Conservation (phyloP, 2,888 invertebrate genomes). For the Agrilus biguttatus region DNA sequence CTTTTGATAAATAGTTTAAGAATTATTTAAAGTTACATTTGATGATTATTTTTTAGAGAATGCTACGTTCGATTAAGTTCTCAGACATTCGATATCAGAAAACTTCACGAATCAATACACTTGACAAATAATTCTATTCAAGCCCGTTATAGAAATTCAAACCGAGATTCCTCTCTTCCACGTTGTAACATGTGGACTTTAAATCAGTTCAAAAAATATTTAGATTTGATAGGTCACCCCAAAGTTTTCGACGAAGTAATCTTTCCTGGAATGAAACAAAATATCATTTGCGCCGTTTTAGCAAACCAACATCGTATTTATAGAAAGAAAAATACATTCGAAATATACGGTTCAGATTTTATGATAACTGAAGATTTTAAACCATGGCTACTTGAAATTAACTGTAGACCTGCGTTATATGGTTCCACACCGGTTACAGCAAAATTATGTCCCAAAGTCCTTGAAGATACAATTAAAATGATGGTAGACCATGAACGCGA, state of each 20-base stretch:
- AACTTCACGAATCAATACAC: slow-evolving; percentile 75
- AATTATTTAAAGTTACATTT: no score
- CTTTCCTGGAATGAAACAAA: slow-evolving; percentile 74
- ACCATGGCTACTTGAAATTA: slow-evolving; percentile 88
- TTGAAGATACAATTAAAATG: slow-evolving; percentile 74
- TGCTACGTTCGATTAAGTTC: slow-evolving; percentile 80
- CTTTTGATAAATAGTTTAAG: no score
- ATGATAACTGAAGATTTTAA: slow-evolving; percentile 71
- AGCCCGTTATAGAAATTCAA: slow-evolving; percentile 47
- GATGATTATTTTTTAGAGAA: slow-evolving; percentile 31
- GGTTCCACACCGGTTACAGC: slow-evolving; percentile 73
- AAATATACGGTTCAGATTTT: slow-evolving; percentile 86
- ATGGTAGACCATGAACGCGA: slow-evolving; percentile 35
- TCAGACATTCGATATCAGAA: slow-evolving; percentile 60
- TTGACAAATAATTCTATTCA: slow-evolving; percentile 81
- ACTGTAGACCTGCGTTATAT: slow-evolving; percentile 73
- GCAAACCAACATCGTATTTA: slow-evolving; percentile 62
- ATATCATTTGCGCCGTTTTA: slow-evolving; percentile 65
- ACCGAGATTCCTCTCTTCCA: slow-evolving; percentile 50
- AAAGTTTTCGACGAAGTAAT: slow-evolving; percentile 59
- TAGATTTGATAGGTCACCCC: slow-evolving; percentile 39
- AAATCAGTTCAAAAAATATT: slow-evolving; percentile 46
- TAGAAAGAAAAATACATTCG: slow-evolving; percentile 61
- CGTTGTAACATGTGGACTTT: slow-evolving; percentile 75
- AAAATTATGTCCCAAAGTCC: slow-evolving; percentile 62